These are phyloP conservation scores for Muntiacus reevesi DNA, from an alignment of 2,113 vertebrate genomes.

Conservation along the genomic window DNA sequence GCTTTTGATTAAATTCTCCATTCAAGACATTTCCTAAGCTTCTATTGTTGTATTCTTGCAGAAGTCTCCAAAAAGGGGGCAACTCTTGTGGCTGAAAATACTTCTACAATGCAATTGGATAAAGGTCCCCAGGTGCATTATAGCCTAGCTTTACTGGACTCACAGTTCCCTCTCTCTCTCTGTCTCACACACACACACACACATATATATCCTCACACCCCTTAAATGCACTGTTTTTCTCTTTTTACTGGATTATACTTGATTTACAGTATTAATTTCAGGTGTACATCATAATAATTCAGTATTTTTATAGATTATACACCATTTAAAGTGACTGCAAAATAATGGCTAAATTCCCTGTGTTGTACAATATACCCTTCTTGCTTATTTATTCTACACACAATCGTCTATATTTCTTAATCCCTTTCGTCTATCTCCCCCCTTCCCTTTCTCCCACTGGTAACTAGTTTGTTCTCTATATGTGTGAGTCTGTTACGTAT, in stretches of 20 bases:
- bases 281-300: not conserved
- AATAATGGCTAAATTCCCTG: not conserved
- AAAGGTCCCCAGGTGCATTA: not conserved
- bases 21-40: not conserved
- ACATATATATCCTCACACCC: not conserved
- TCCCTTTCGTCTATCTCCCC: not conserved
- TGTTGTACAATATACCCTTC: too few relatives aligned
- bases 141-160: not conserved
- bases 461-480: not conserved
- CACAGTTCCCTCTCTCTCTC: not conserved
- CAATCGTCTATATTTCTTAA: not conserved
- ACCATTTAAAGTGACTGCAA: not conserved
- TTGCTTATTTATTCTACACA: not conserved
- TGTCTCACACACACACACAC: too few relatives aligned
- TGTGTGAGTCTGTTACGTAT: not conserved
- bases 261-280: not conserved
- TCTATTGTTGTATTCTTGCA: not conserved
- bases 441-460: not conserved
- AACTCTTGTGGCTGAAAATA: not conserved
- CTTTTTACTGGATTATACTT: not conserved
- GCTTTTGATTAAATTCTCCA: not conserved
- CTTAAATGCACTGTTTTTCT: not conserved
- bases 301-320: not conserved
- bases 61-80: not conserved
- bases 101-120: not conserved